Conservation (phyloP, 2,113 vertebrate genomes). For the Montifringilla adamsi region DNA sequence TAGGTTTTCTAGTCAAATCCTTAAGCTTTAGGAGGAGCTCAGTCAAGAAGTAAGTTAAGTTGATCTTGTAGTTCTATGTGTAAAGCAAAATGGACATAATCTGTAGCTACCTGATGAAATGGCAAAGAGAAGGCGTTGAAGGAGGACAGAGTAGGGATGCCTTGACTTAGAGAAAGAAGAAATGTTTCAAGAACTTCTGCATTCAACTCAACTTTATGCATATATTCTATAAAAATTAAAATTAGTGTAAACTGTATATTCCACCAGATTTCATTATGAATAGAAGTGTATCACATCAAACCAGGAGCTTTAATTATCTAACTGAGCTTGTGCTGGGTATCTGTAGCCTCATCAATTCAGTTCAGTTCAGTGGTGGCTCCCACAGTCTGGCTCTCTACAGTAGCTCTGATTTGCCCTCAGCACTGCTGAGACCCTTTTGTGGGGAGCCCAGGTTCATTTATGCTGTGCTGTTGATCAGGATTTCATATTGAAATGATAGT, state of each 20-base stretch:
- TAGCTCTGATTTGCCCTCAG: neutral
- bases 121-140: neutral
- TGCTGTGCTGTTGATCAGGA: neutral
- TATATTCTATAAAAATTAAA: neutral
- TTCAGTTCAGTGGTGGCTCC: neutral
- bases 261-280: neutral
- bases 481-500: neutral
- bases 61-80: neutral
- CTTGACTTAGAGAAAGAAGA: neutral
- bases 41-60: neutral
- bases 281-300: neutral
- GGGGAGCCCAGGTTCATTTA: neutral
- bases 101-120: neutral
- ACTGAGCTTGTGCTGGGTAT: neutral
- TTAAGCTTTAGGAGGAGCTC: neutral
- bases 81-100: neutral
- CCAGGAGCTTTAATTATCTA: neutral
- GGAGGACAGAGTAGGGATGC: neutral
- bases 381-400: neutral
- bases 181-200: neutral
- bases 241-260: neutral
- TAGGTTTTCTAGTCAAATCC: neutral
- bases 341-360: neutral
- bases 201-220: neutral
- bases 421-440: neutral